phyloP scores from a whole-genome alignment of 1,140 invertebrate genomes.

The Cydia splendana region DNA sequence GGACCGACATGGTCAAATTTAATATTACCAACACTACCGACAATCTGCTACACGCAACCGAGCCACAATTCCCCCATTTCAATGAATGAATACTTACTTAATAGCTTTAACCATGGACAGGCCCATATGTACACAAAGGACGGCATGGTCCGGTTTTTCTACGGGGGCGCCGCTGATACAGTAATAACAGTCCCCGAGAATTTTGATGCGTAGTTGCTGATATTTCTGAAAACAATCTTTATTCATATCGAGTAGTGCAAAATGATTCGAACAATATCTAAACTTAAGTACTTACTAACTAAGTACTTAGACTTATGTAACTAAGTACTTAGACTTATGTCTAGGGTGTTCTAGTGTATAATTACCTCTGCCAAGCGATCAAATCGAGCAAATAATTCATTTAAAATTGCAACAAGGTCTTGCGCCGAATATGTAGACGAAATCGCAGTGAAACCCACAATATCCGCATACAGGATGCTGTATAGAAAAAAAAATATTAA shows the following conservation, averaged over 20 bases:
- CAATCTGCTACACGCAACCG: not conserved
- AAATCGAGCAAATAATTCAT: slow-evolving; percentile 96
- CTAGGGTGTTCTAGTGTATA: slow-evolving; percentile 30
- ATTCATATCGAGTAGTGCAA: slow-evolving; percentile 7
- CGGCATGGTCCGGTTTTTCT: slow-evolving; percentile 94
- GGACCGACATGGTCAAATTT: not conserved
- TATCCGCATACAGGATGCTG: slow-evolving; percentile 94
- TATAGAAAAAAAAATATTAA: slow-evolving; percentile 34
- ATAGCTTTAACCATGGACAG: slow-evolving; percentile 98
- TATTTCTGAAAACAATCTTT: slow-evolving; percentile 86
- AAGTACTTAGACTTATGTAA: slow-evolving; percentile 35
- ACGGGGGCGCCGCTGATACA: slow-evolving; percentile 95
- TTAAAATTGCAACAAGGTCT: slow-evolving; percentile 95
- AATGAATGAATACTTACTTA: slow-evolving; percentile 84
- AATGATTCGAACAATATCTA: not conserved
- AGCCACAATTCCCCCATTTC: not conserved
- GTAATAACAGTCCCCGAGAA: slow-evolving; percentile 97
- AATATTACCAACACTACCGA: not conserved
- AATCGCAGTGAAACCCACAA: slow-evolving; percentile 96
- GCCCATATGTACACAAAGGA: slow-evolving; percentile 96
- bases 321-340: slow-evolving; percentile 35
- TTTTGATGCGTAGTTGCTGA: slow-evolving; percentile 96
- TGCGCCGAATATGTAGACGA: slow-evolving; percentile 96
- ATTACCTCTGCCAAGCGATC: slow-evolving; percentile 93
- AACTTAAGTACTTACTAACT: slow-evolving; percentile 20